phyloP scores from a whole-genome alignment of 2,113 vertebrate species.

The Albula glossodonta region DNA sequence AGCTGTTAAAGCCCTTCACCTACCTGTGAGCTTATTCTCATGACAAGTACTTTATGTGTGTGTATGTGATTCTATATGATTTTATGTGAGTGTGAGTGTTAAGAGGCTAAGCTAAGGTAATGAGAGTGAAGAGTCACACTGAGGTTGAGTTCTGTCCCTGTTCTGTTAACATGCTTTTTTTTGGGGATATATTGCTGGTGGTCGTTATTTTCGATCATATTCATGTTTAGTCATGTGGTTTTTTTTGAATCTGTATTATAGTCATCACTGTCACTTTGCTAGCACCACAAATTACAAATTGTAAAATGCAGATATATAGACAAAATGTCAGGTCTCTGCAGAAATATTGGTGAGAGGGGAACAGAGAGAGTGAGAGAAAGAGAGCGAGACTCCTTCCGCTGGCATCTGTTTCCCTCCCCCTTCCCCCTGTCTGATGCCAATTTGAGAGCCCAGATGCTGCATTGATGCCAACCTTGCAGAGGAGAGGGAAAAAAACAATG shows the following conservation, averaged over 20 bases:
- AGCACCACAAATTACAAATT: not conserved
- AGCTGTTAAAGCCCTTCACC: not conserved
- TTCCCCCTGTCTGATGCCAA: not conserved
- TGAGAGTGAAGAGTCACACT: not conserved
- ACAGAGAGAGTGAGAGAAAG: constrained; percentile 45
- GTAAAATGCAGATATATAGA: not conserved
- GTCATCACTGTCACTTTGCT: constrained; percentile 1
- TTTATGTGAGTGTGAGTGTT: constrained; percentile 27
- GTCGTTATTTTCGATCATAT: not conserved
- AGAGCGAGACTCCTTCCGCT: constrained; percentile 29
- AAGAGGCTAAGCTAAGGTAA: not conserved
- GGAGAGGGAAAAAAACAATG: not conserved
- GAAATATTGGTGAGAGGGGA: constrained; percentile 14
- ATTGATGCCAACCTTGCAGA: constrained; percentile 9
- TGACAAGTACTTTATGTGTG: not conserved
- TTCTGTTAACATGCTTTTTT: not conserved
- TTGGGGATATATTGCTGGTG: not conserved
- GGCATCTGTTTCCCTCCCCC: constrained; percentile 8
- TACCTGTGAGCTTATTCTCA: not conserved
- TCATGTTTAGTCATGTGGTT: not conserved
- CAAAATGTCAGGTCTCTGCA: not conserved
- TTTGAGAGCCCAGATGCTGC: constrained; percentile 4
- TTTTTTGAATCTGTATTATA: not conserved
- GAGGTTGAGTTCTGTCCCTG: not conserved
- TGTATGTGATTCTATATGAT: constrained; percentile 31